A percentile compares a stretch with the other conserved stretches of the same genome.
These are phyloP conservation scores for Pogonus chalceus DNA, from an alignment of 1,140 invertebrate genomes.

Conservation along the genomic window DNA sequence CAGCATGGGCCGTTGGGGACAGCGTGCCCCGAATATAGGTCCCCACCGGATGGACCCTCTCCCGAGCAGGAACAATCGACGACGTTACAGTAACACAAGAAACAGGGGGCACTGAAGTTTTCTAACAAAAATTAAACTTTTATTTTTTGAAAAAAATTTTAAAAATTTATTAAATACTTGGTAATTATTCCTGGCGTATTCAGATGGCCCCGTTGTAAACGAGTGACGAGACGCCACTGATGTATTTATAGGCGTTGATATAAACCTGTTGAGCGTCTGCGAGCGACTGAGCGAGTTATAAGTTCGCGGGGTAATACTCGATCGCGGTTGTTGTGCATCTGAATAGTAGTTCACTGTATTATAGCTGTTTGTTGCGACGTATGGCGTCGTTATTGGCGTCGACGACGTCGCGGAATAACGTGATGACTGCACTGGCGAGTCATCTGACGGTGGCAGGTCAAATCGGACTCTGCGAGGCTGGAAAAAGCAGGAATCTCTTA, in stretches of 20 bases:
- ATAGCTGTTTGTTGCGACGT: not conserved
- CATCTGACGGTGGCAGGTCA: conserved; percentile 25
- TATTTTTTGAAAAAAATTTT: no score
- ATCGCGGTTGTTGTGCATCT: not conserved
- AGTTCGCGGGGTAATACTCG: no score
- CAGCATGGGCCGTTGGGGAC: conserved; percentile 30
- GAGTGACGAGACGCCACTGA: no score
- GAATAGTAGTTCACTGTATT: not conserved
- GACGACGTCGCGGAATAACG: conserved; percentile 1
- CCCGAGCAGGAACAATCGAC: not conserved
- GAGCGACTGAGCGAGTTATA: not conserved
- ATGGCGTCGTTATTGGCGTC: conserved; percentile 16
- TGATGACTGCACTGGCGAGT: not conserved
- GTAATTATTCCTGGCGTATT: no score
- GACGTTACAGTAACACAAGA: not conserved
- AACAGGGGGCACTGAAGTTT: no score
- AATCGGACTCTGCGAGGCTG: conserved; percentile 27
- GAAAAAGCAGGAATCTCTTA: no score
- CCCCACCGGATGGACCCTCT: conserved; percentile 30
- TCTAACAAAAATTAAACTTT: no score
- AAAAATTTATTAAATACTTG: no score
- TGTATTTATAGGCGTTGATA: not conserved
- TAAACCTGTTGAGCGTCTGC: not conserved
- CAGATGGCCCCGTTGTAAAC: no score
- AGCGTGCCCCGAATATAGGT: conserved; percentile 33